Evolutionary conservation across 1,140 invertebrate genomes (phyloP), one percentile per base, ranked within the genome.

Genomic region (Parapsyche elsis): DNA sequence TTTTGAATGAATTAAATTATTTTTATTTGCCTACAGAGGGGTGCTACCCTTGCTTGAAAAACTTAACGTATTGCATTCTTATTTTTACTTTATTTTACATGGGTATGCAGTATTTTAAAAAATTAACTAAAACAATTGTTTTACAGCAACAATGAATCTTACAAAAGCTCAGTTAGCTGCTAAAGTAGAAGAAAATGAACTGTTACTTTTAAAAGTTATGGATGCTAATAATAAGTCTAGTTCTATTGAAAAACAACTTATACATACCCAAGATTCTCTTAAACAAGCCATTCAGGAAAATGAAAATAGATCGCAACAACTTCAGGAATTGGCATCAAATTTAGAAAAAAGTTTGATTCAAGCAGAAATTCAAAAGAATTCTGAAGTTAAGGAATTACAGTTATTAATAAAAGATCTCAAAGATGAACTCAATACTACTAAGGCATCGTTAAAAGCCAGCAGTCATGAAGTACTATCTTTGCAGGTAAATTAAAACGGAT

Each of bases 101-200:
- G n/a, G n/a, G n/a, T n/a, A n/a, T n/a, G n/a, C n/a, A n/a, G n/a
- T n/a, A n/a, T n/a, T n/a, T n/a, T n/a, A n/a, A n/a, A n/a, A n/a
- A n/a, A 71, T 44, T 59, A 16, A 24, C 44, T n/a, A n/a, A n/a
- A n/a, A n/a, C n/a, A 44, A 24, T 61, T 30, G 7, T 57, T 79
- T 77, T 82, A 21, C 49, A 83, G 81, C 79, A 19, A 90, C 87
- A 4, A 90, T 90, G 30, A 86, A 87, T 46, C 85, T 86, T 26
- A 88, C 90, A 23, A 91, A 90, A 81, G 85, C 86, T 2, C 87
- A 86, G 46, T 84, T 91, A 71, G 88, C 86, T 21, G 84, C 88
- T 19, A 91, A 90, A 81, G 89, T 90, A 81, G 87, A 89, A 16
- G 90, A 90, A 84, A 89, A 88, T 80, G 88, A 91, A 78, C 88